Percentiles rank a stretch among this genome's conserved stretches.
These are phyloP conservation scores for Chloropsis hardwickii DNA, from an alignment of 2,113 vertebrate species.

Conservation along the genomic window DNA sequence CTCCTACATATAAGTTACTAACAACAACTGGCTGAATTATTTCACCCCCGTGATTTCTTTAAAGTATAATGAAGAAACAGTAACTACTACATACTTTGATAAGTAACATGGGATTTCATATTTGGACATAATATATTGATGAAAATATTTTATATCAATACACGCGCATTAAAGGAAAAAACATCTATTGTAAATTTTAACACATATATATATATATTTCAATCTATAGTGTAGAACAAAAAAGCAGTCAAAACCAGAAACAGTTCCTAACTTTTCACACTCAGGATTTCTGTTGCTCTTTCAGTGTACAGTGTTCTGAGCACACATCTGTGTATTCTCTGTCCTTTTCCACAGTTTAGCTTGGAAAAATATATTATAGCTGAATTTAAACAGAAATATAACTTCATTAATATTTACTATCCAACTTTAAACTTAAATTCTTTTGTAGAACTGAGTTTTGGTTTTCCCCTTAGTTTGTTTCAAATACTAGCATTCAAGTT, in stretches of 20 bases:
- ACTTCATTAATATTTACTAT: background rate
- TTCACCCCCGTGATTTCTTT: background rate
- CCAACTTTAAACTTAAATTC: background rate
- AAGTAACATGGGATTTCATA: background rate
- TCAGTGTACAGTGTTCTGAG: background rate
- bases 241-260: background rate
- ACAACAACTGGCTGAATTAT: background rate
- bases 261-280: background rate
- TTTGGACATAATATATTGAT: background rate
- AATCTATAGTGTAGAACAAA: background rate
- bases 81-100: background rate
- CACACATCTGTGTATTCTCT: background rate
- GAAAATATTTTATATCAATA: background rate
- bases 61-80: background rate
- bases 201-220: background rate
- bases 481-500: background rate
- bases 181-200: background rate
- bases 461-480: background rate
- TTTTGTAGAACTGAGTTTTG: background rate
- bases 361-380: background rate
- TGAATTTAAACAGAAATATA: background rate
- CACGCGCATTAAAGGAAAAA: background rate
- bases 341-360: background rate
- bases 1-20: background rate
- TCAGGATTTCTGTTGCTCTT: background rate